Evolutionary conservation across 1,140 invertebrate species (phyloP).

Genomic region (Hyposmocoma kahamanoa): DNA sequence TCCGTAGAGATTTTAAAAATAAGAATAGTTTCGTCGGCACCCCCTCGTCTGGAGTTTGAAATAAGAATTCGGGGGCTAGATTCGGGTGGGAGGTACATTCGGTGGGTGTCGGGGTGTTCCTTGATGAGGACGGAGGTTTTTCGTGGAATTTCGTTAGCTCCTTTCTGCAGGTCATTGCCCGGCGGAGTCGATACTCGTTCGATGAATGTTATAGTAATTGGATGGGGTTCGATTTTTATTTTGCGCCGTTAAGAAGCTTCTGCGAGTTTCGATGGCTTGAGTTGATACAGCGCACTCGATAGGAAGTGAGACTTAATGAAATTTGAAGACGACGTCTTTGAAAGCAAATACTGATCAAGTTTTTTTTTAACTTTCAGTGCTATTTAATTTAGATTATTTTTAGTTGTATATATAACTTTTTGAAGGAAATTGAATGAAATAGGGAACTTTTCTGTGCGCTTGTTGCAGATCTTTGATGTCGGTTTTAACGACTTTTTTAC

Average conservation of each 20-base stretch:
- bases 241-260: slow-evolving; percentile 7
- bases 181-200: slow-evolving; percentile 53
- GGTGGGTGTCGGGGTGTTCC: slow-evolving; percentile 53
- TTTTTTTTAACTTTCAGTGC: no score
- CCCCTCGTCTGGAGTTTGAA: slow-evolving; percentile 68
- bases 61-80: slow-evolving; percentile 67
- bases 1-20: slow-evolving; percentile 72
- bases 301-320: no score
- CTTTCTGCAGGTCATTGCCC: slow-evolving; percentile 46
- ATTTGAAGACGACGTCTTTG: no score
- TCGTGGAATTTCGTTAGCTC: slow-evolving; percentile 63
- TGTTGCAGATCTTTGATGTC: no score
- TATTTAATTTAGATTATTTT: no score
- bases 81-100: slow-evolving; percentile 54
- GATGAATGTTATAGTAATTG: slow-evolving; percentile 64
- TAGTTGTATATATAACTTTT: no score
- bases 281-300: no score
- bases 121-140: slow-evolving; percentile 69
- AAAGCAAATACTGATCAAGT: no score
- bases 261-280: no score
- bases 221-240: slow-evolving; percentile 23
- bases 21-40: slow-evolving; percentile 70
- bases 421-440: no score
- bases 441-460: no score
- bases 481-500: no score